These are phyloP conservation scores for Macaca mulatta DNA, from an alignment of 2,113 vertebrate genomes.

Conservation along the genomic window DNA sequence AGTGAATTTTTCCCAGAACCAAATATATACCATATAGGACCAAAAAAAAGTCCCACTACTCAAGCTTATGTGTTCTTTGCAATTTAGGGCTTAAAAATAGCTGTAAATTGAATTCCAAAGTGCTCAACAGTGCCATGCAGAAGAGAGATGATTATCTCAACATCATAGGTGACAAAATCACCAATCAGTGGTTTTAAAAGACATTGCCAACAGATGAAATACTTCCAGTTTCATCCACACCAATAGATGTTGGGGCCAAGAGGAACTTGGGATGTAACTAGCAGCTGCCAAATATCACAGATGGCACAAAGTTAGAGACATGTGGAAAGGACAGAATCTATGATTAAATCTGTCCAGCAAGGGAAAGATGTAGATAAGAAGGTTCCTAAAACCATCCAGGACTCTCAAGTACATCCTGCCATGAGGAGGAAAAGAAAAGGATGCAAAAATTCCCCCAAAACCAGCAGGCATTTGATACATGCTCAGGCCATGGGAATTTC, in stretches of 20 bases:
- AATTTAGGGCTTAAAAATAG: background rate
- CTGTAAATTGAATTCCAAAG: background rate
- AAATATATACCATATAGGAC: background rate
- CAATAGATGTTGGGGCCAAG: background rate
- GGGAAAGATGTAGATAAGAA: background rate
- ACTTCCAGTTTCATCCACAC: slow-evolving; percentile 26
- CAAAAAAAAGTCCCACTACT: background rate
- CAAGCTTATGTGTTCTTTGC: background rate
- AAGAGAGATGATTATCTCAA: background rate
- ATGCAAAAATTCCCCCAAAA: background rate
- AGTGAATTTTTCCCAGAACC: background rate
- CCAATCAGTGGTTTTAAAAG: background rate
- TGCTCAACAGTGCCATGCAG: background rate
- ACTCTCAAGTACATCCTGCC: background rate
- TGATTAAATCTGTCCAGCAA: background rate
- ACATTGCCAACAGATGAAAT: background rate
- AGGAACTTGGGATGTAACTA: background rate
- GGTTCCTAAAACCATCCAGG: background rate
- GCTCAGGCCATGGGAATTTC: background rate
- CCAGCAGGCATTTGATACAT: background rate
- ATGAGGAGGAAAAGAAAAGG: background rate
- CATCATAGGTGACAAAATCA: background rate
- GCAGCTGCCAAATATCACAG: slow-evolving; percentile 47
- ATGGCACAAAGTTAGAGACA: slow-evolving; percentile 3
- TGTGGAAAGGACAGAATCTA: background rate